phyloP scores from a whole-genome alignment of 2,888 invertebrate genomes.

The Cyclophora punctaria region DNA sequence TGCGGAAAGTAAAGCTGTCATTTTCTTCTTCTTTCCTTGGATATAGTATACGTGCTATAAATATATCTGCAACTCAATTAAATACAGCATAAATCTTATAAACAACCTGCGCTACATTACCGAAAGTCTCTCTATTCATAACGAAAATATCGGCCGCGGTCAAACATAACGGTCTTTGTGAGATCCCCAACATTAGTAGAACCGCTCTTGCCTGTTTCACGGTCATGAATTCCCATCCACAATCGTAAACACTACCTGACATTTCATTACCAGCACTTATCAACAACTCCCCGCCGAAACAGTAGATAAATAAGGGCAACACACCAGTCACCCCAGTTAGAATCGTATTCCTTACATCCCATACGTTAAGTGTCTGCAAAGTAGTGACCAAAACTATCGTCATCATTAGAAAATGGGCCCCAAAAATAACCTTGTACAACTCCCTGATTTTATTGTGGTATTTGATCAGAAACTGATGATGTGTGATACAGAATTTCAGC shows the following conservation, averaged over 20 bases:
- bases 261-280: constrained; percentile 35
- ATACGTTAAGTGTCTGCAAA: constrained; percentile 42
- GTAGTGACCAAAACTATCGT: constrained; percentile 44
- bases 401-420: constrained; percentile 47
- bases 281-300: constrained; percentile 48
- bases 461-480: constrained; percentile 40
- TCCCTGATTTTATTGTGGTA: constrained; percentile 35
- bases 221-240: constrained; percentile 47
- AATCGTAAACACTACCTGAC: constrained; percentile 33
- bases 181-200: constrained; percentile 33
- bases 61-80: constrained; percentile 25
- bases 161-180: constrained; percentile 36
- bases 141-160: constrained; percentile 43
- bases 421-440: constrained; percentile 38
- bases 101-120: constrained; percentile 39
- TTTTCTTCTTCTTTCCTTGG: neutral
- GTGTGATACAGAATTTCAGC: constrained; percentile 38
- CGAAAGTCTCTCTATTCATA: constrained; percentile 49
- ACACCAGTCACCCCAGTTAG: constrained; percentile 40
- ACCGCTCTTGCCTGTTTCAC: constrained; percentile 33
- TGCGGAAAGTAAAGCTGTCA: neutral
- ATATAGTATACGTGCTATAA: neutral
- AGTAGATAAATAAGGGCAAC: constrained; percentile 44
- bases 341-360: constrained; percentile 43
- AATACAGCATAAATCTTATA: constrained; percentile 53